Base-by-base conservation (phyloP, 2,797 vertebrate species). In the Danionella dracula region DNA sequence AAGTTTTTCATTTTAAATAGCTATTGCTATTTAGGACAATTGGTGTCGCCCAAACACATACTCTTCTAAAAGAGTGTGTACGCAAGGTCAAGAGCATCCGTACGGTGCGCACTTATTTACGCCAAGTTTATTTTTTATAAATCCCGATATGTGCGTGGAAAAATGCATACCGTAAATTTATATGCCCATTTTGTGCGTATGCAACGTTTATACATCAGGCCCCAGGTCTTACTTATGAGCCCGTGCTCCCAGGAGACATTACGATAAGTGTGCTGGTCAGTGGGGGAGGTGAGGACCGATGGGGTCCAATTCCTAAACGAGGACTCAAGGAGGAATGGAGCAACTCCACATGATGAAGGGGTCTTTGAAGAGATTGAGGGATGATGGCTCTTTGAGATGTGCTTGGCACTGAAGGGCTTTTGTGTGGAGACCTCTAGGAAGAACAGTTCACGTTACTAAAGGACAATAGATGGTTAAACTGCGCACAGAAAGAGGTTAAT, bases 321-420 rank as follows among this genome's bases (percentile, higher is more conserved):
- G 51, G 48, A 48, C 77, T 72, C 1, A 10, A 62, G 60, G 68
- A 67, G 46, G 74, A 56, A 75, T 62, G 5, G 5, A 71, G 64
- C 54, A 63, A 75, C 53, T 37, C 21, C 38, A 66, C 61, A 76
- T 78, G 76, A 71, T 21, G 27, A 27, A 72, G 72, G 64, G 55
- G 78, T 20, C 71, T 81, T 78, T 76, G 71, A 68, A 83, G 82
- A 82, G 65, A 71, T 67, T 53, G 69, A 77, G 60, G 66, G 64
- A 66, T 73, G 71, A 70, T 74, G 63, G 34, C 56, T 32, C 63
- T 83, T 80, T 82, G 75, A 84, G 74, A 54, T 32, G 54, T 78
- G 48, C 60, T 49, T 31, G 66, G 74, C 70, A 74, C 70, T 63
- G 55, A 72, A 67, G 71, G 73, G 51, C 40, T 72, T 71, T 74